A percentile compares a stretch with the other conserved stretches of the same genome.
phyloP scores from a whole-genome alignment of 2,113 vertebrate species.

The Cavia porcellus region DNA sequence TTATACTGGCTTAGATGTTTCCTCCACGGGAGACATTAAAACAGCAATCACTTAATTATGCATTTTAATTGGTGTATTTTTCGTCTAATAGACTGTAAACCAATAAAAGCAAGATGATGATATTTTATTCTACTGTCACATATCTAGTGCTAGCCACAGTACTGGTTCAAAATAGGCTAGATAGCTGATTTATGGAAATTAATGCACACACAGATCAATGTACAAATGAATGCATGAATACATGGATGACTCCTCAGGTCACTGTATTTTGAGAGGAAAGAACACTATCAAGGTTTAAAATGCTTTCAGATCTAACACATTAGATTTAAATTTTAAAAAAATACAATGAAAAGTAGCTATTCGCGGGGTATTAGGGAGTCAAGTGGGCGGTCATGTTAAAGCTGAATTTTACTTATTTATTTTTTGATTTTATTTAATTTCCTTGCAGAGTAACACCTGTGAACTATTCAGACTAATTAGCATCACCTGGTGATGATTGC shows the following conservation, averaged over 20 bases:
- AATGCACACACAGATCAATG: background rate
- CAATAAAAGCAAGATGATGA: background rate
- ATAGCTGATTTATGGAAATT: background rate
- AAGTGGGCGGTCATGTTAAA: background rate
- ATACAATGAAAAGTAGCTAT: background rate
- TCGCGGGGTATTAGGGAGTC: background rate
- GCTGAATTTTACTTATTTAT: conserved; percentile 8
- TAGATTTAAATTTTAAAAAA: conserved; percentile 3
- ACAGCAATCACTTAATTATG: background rate
- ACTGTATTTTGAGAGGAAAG: too few species aligned
- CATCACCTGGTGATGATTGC: conserved; percentile 74
- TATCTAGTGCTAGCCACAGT: background rate
- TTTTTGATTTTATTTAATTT: background rate
- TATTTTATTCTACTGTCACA: background rate
- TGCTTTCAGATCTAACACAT: background rate
- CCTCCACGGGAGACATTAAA: background rate
- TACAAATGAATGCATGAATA: background rate
- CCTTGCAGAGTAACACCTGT: conserved; percentile 65
- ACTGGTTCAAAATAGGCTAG: background rate
- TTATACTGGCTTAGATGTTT: background rate
- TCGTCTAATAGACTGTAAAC: background rate
- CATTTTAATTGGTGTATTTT: background rate
- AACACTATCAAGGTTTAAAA: too few species aligned
- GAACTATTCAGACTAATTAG: conserved; percentile 70
- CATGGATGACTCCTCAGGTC: background rate